Conservation (phyloP, 2,888 invertebrate genomes). For the Apomyelois bistriatella region DNA sequence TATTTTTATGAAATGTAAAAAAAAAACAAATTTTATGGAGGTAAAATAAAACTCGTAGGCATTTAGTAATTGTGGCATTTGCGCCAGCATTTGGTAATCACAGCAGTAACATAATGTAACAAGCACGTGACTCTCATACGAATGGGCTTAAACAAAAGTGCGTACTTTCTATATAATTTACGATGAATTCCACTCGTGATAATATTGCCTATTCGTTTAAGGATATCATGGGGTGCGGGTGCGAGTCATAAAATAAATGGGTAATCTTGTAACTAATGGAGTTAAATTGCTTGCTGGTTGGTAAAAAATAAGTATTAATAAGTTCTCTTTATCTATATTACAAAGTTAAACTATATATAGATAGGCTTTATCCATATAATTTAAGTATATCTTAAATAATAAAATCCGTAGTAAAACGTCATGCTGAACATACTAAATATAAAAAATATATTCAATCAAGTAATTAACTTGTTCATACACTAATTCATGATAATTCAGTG, state of each 20-base stretch:
- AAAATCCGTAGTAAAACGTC: no score
- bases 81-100: constrained; percentile 59
- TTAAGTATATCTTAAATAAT: no score
- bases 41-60: not conserved
- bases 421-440: no score
- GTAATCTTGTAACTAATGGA: not conserved
- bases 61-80: not conserved
- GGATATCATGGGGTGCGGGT: constrained; percentile 17
- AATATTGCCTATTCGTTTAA: constrained; percentile 39
- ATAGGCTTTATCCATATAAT: no score
- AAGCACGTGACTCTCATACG: constrained; percentile 60
- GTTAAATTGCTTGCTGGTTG: not conserved
- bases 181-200: constrained; percentile 33
- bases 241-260: constrained; percentile 7
- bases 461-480: no score
- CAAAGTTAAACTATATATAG: no score
- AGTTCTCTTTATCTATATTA: no score
- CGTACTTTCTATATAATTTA: constrained; percentile 44
- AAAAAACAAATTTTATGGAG: not conserved
- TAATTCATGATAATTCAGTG: no score
- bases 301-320: no score
- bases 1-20: not conserved
- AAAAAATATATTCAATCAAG: no score
- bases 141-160: constrained; percentile 42
- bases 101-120: constrained; percentile 54